Conservation (phyloP, 1,140 invertebrate genomes). For the Pachyrhynchus sulphureomaculatus region DNA sequence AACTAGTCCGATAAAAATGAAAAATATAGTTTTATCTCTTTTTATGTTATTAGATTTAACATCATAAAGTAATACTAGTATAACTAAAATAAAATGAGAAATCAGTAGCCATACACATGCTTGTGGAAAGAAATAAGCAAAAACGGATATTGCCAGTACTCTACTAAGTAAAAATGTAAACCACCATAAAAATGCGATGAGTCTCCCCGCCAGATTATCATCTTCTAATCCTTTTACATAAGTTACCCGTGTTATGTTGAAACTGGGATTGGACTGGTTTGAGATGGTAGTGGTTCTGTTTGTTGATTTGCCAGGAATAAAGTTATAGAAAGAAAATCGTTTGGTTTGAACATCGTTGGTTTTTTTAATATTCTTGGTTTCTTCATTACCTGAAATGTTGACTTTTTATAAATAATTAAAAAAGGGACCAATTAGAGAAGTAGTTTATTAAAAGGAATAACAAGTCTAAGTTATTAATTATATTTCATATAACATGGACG, state of each 20-base stretch:
- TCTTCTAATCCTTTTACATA: slow-evolving; percentile 49
- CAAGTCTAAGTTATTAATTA: too few species aligned
- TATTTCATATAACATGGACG: too few species aligned
- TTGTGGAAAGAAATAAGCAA: slow-evolving; percentile 66
- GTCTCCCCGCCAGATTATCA: slow-evolving; percentile 66
- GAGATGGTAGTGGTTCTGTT: neutral
- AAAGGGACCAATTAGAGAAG: too few species aligned
- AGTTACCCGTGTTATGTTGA: slow-evolving; percentile 33
- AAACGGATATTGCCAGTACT: slow-evolving; percentile 66
- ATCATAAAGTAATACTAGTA: slow-evolving; percentile 47
- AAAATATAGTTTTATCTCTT: slow-evolving; percentile 55
- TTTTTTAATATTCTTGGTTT: too few species aligned
- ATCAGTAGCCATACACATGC: slow-evolving; percentile 51
- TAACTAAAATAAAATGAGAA: slow-evolving; percentile 39
- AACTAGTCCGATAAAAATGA: slow-evolving; percentile 66
- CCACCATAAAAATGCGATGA: slow-evolving; percentile 70
- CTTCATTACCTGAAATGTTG: too few species aligned
- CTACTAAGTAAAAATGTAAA: slow-evolving; percentile 67
- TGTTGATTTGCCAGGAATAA: neutral
- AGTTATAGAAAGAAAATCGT: neutral
- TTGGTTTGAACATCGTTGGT: too few species aligned
- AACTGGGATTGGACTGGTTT: slow-evolving; percentile 29
- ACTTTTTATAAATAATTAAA: too few species aligned
- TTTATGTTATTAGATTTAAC: slow-evolving; percentile 39
- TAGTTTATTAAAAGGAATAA: too few species aligned